These are phyloP conservation scores for Girardia tigrina DNA, from an alignment of 2,888 invertebrate species.

Conservation along the genomic window DNA sequence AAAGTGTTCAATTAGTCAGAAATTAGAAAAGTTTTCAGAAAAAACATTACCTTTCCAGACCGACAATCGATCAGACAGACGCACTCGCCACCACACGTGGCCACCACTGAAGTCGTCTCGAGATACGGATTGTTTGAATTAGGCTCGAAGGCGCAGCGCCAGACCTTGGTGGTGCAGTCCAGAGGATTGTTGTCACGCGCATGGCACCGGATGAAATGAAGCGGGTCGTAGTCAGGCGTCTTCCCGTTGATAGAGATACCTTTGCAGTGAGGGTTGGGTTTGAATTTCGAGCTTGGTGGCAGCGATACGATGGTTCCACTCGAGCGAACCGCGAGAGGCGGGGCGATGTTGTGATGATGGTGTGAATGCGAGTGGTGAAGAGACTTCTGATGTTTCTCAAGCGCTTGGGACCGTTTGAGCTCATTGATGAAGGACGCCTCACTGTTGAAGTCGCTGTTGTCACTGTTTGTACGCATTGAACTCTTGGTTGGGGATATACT, in stretches of 20 bases:
- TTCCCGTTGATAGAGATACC: neutral
- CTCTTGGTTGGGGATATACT: neutral
- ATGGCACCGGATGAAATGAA: slow-evolving; percentile 51
- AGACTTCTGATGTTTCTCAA: neutral
- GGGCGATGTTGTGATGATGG: too few relatives aligned
- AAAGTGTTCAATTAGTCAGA: too few relatives aligned
- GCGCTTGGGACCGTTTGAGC: neutral
- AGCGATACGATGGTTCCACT: neutral
- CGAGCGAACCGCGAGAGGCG: too few relatives aligned
- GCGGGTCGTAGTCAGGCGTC: slow-evolving; percentile 43
- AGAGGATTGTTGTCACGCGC: slow-evolving; percentile 47
- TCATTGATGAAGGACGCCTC: neutral
- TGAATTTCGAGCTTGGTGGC: neutral
- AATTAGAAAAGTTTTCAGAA: too few relatives aligned
- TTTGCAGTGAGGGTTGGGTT: neutral
- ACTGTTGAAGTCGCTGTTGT: neutral
- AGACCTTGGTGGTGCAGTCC: slow-evolving; percentile 52
- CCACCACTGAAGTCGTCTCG: slow-evolving; percentile 48
- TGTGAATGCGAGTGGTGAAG: too few relatives aligned
- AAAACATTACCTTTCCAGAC: slow-evolving; percentile 49
- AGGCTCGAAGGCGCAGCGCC: slow-evolving; percentile 52
- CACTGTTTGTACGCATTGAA: neutral
- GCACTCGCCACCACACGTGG: slow-evolving; percentile 53
- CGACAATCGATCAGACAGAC: slow-evolving; percentile 52
- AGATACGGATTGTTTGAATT: slow-evolving; percentile 32